Base-by-base conservation (phyloP, 2,888 invertebrate genomes). In the Latrodectus hesperus region DNA sequence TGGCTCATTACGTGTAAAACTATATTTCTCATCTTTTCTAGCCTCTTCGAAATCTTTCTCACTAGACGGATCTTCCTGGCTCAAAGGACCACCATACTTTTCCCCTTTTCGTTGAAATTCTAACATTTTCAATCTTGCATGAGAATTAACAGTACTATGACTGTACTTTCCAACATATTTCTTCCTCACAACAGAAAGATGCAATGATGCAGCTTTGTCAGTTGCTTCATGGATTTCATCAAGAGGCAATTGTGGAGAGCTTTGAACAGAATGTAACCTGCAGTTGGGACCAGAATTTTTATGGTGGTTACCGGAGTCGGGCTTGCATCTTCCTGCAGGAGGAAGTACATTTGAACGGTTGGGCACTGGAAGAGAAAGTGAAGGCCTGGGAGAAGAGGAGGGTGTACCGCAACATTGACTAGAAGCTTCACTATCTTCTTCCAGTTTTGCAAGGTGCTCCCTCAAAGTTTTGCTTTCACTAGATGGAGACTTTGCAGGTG, bases 221-320 rank as follows among this genome's bases (percentile, higher is more conserved):
- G 93, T 94, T 90, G 95, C 95, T 91, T 95, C 95, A 90, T 94
- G 94, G 86, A 95, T 95, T 92, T 95, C 95, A 90, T 95, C 95
- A 72, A 94, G 92, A 71, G 92, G 92, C 80, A 94, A 92, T 91
- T 94, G 94, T 71, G 91, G 93, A 88, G 92, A 93, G 88, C 93
- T 93, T 89, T 92, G 93, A 75, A 93, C 93, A 84, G 92, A 91
- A 88, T 93, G 92, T 71, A 93, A 90, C 51, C 91, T 90, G n/a
- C 92, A 90, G 64, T 86, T 88, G 3, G 94, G 93, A 9, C 94
- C 93, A n/a, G 94, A 94, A 93, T 94, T 93, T 0, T 94, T 94
- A 22, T 68, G 83, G n/a, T n/a, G 49, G 49, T 83, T 73, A 38
- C 60, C 70, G 68, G 22, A 53, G 12, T 67, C 77, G 26, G 72